Conservation (phyloP, 2,888 invertebrate species). For the Acanthopleura granulata region DNA sequence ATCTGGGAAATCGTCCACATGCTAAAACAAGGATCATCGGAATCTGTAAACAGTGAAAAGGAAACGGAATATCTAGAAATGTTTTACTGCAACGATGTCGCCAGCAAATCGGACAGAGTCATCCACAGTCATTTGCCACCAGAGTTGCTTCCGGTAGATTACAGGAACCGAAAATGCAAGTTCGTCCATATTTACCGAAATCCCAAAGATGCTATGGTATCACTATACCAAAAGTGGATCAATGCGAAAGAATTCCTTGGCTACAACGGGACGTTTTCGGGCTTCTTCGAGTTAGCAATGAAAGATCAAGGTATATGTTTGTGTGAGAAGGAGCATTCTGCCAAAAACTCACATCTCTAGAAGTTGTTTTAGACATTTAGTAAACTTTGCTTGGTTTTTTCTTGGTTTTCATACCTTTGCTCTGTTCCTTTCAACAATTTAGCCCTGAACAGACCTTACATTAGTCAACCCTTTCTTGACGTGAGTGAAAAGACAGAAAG, state of each 20-base stretch:
- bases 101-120: neutral
- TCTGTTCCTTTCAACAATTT: no score
- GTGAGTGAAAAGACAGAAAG: no score
- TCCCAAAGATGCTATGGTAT: conserved; percentile 8
- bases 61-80: neutral
- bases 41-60: neutral
- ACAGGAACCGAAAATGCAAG: neutral
- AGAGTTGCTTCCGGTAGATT: neutral
- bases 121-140: neutral
- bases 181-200: neutral
- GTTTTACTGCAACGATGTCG: neutral
- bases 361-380: no score
- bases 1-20: conserved; percentile 1
- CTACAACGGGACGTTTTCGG: neutral
- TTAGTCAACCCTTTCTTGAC: no score
- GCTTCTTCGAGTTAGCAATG: neutral
- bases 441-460: no score
- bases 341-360: no score
- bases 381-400: no score
- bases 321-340: no score
- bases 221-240: neutral
- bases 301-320: neutral
- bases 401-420: no score
- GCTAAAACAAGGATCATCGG: neutral
- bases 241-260: neutral